Evolutionary conservation across 2,888 invertebrate species (phyloP), one percentile per base, ranked within the genome.

Genomic region (Mystacides longicornis): DNA sequence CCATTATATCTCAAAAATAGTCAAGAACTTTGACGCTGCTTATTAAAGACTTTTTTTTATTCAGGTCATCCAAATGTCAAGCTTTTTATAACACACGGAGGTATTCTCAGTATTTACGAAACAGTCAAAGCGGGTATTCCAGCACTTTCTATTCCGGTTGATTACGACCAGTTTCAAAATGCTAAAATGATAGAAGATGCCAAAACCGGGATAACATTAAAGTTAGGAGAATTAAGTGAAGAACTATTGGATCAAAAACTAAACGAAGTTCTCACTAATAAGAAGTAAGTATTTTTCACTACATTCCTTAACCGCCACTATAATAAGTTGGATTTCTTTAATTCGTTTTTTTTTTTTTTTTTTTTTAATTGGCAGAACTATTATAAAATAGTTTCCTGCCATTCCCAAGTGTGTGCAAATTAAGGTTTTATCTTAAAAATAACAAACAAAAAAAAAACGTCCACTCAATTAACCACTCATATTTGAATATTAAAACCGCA

Each of bases 221-320:
- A 68, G 58, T 71, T 67, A 22, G 67, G 65, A 23, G 66, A 67
- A 9, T 67, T 74, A 3, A 71, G 69, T 1, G 65, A 65, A 31
- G 56, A 64, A 0, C 56, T 64, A 1, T 62, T 74, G 1, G 58
- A 62, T 1, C 51, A 66, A 51, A 67, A 69, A 0, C 60, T 74
- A n/a, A 57, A 62, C 0, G 66, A 75, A 61, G 65, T 80, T 18
- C 48, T 72, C 1, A 55, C 66, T 23, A 70, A 74, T 65, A 63
- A 66, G 14, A 65, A 55, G 63, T 78, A 70, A 7, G 37, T 37
- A 4, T 27, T 27, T 27, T 27, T 27, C 27, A 27, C n/a, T 27
- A 27, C 7, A 27, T 27, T 7, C 27, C 27, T 27, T 27, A 27
- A 27, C 27, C n/a, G n/a, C n/a, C n/a, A n/a, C n/a, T n/a, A n/a